These are phyloP conservation scores for Suricata suricatta DNA, from an alignment of 2,113 vertebrate species.

Conservation along the genomic window DNA sequence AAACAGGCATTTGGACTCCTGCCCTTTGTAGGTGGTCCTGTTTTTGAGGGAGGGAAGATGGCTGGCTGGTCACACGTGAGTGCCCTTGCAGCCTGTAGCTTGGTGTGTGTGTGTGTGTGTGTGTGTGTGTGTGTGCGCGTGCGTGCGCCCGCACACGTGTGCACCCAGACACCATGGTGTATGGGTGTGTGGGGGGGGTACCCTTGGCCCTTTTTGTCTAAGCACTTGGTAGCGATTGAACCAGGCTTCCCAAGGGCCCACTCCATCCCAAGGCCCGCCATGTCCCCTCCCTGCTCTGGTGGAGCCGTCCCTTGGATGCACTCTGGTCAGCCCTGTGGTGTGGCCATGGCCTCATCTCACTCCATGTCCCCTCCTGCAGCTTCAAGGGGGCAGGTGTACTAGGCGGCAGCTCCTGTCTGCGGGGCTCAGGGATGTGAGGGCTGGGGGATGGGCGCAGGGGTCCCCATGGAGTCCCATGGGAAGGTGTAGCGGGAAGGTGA, in stretches of 20 bases:
- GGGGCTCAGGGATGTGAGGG: not conserved
- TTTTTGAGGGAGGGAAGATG: not conserved
- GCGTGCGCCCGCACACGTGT: too few species aligned
- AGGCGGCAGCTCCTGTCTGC: not conserved
- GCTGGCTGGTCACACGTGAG: not conserved
- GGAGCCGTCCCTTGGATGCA: too few species aligned
- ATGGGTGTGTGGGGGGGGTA: not conserved
- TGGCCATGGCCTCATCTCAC: not conserved
- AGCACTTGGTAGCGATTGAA: not conserved
- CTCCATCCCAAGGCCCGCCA: not conserved
- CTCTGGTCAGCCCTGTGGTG: not conserved
- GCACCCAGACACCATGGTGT: not conserved
- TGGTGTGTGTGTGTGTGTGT: too few species aligned
- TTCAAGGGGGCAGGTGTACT: not conserved
- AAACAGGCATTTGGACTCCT: not conserved
- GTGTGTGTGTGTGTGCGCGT: too few species aligned
- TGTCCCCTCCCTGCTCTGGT: not conserved
- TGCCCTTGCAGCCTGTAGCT: not conserved
- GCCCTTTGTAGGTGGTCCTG: not conserved
- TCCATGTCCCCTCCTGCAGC: not conserved
- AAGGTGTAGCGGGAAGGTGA: not conserved
- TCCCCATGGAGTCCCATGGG: not conserved
- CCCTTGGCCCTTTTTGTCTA: not conserved
- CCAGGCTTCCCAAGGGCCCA: not conserved
- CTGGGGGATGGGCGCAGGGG: not conserved